Base-by-base conservation (phyloP, 1,140 invertebrate genomes). In the Euglossa dilemma region DNA sequence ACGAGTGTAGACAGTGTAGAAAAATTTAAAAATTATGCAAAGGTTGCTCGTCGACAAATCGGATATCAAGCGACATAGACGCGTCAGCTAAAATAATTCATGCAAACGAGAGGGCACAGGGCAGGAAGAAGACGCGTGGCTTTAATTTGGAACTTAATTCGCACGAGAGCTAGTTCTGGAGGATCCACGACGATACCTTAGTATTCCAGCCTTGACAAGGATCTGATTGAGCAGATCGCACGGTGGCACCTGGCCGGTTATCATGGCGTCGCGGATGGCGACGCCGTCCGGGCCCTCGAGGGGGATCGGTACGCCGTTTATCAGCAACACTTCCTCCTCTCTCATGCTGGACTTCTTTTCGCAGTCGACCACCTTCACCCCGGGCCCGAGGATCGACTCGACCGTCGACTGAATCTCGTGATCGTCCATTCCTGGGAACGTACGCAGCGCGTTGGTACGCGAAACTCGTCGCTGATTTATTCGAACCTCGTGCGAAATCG, bases 361-460 rank as follows among this genome's bases (percentile, higher is more conserved):
- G 91, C 96, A 97, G 91, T 97, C 97, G 63, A 97, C 95, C 72
- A 97, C 96, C 93, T 96, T 96, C 14, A 95, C 96, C 54, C 96
- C 96, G 78, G 96, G 97, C 79, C 97, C 97, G 73, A 97, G 95
- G 70, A 97, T 96, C 76, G 96, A 96, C 92, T 97, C 96, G 54
- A 97, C 97, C 64, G 97, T 97, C 86, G 96, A 97, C 89, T 97
- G 96, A 77, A 97, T 97, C 92, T 97, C 96, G 83, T 95, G 93
- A 92, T 97, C 96, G 91, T 97, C 96, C 96, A 97, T 97, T 64
- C 86, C 91, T 92, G 70, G 67, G 85, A 87, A 63, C 28, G 86
- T 50, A 83, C 20, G 23, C 5, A 8, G 12, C n/a, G 45, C 23
- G 28, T 63, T 83, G 66, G 64, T 73, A 80, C 59, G 78, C 57